Percentiles rank a stretch among this genome's conserved stretches.
Evolutionary conservation across 1,140 invertebrate species (phyloP).

Genomic region (Megalonaias nervosa): DNA sequence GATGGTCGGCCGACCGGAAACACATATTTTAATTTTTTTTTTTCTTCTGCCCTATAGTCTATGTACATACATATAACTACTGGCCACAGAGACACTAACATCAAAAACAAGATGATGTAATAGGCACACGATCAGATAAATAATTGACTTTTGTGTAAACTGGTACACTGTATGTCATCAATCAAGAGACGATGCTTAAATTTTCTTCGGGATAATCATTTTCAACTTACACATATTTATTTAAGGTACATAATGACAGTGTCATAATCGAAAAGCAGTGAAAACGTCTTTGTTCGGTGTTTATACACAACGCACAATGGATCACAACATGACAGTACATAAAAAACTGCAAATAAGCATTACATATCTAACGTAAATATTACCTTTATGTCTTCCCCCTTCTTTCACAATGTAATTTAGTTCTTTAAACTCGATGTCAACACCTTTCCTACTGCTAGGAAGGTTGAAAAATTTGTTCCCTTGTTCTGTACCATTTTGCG

Average conservation of each 20-base stretch:
- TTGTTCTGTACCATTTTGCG: conserved; percentile 10
- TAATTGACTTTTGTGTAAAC: too few relatives aligned
- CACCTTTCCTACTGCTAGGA: conserved; percentile 82
- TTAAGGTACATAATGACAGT: neutral
- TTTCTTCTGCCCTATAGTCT: too few relatives aligned
- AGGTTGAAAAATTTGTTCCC: conserved; percentile 68
- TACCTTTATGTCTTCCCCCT: conserved; percentile 82
- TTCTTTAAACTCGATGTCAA: conserved; percentile 90
- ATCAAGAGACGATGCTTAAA: too few relatives aligned
- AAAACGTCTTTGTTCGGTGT: neutral
- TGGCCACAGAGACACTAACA: too few relatives aligned
- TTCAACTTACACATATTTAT: neutral
- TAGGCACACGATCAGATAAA: too few relatives aligned
- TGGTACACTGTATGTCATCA: too few relatives aligned
- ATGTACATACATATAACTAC: too few relatives aligned
- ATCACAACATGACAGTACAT: too few relatives aligned
- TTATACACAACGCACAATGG: neutral
- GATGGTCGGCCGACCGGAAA: too few relatives aligned
- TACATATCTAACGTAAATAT: neutral
- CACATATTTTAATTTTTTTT: too few relatives aligned
- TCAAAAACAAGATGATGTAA: too few relatives aligned
- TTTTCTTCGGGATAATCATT: too few relatives aligned
- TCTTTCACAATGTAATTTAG: conserved; percentile 89
- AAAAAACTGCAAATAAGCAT: neutral
- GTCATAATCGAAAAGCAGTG: neutral